A percentile compares a stretch with the other conserved stretches of the same genome.
Conservation (phyloP, 2,113 vertebrate species). For the Cromileptes altivelis region DNA sequence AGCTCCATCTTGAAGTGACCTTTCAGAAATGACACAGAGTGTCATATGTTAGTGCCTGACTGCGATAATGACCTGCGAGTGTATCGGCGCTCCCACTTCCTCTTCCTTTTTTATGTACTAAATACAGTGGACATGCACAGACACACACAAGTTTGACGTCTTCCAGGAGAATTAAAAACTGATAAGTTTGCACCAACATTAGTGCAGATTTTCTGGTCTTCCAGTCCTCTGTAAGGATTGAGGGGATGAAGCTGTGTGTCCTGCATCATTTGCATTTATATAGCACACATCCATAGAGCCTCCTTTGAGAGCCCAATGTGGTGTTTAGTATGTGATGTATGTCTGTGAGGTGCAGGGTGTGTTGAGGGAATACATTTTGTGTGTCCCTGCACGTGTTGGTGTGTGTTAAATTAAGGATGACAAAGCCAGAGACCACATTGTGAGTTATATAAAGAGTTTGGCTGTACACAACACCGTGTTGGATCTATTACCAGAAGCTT, state of each 20-base stretch:
- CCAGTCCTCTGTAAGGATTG: conserved; percentile 17
- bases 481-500: conserved; percentile 35
- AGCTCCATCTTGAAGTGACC: conserved; percentile 61
- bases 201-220: not conserved
- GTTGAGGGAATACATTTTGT: conserved; percentile 53
- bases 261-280: conserved; percentile 70
- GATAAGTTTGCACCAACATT: not conserved
- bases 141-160: not conserved
- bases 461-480: not conserved
- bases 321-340: conserved; percentile 60
- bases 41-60: conserved; percentile 50
- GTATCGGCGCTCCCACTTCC: not conserved
- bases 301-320: conserved; percentile 33
- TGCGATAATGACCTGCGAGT: conserved; percentile 46
- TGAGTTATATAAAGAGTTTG: conserved; percentile 38
- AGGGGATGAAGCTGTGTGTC: conserved; percentile 27
- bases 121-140: conserved; percentile 2
- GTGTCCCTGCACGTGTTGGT: conserved; percentile 12
- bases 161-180: conserved; percentile 5
- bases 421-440: conserved; percentile 40
- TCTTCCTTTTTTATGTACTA: not conserved
- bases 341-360: not conserved
- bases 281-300: conserved; percentile 41
- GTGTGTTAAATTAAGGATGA: conserved; percentile 54
- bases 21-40: conserved; percentile 62